Percentiles rank a stretch among this genome's conserved stretches.
phyloP scores from a whole-genome alignment of 2,113 vertebrate genomes.

The Eira barbara region DNA sequence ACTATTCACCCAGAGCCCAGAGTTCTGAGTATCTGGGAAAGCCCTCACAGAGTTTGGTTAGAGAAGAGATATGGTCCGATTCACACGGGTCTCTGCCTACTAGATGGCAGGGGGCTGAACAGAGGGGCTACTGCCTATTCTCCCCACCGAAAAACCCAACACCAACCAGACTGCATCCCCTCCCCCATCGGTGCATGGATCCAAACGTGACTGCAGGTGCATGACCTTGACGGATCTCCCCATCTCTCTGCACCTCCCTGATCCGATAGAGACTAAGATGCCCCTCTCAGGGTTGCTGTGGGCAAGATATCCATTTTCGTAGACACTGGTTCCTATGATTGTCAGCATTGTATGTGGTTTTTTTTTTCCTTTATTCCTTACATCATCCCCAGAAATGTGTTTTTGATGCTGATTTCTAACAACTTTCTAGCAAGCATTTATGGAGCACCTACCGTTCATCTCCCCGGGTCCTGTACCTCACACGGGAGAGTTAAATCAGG shows the following conservation, averaged over 20 bases:
- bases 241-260: neutral
- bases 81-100: neutral
- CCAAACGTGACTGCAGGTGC: neutral
- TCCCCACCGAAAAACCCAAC: neutral
- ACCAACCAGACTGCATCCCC: rapidly evolving
- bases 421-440: neutral
- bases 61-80: rapidly evolving
- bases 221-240: rapidly evolving
- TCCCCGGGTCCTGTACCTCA: neutral
- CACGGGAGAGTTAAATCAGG: neutral
- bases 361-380: neutral
- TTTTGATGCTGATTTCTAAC: neutral
- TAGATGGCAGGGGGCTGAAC: no score
- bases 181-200: rapidly evolving
- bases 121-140: neutral
- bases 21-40: neutral
- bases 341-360: no score
- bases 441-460: neutral
- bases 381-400: rapidly evolving
- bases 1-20: no score
- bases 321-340: neutral
- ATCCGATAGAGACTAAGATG: rapidly evolving
- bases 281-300: neutral
- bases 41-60: neutral
- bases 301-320: no score